Base-by-base conservation (phyloP, 1,140 invertebrate genomes). In the Chironomus striatipennis region DNA sequence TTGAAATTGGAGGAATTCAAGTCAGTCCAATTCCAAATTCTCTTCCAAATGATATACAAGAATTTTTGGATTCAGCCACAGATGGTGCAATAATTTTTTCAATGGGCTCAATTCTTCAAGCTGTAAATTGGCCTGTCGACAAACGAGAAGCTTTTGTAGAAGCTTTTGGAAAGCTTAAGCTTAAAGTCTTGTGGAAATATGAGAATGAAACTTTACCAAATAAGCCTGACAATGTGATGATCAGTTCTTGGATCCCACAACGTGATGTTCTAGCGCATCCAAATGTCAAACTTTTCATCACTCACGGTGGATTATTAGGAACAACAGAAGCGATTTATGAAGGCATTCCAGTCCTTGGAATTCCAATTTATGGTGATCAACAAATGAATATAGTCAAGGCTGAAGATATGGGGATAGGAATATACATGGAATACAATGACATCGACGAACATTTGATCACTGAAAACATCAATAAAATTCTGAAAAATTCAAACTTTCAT, bases 241-340 rank as follows among this genome's bases (percentile, higher is more conserved):
- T 87, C 9, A 77, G 81, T 2, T 85, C 84, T 76, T 90, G 88
- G 88, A 79, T 91, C 2, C 90, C 90, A 0, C 90, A 93, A 78
- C 87, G 86, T 75, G 90, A 90, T 20, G 18, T 70, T 20, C 80
- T 91, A 76, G 90, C 86, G 42, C 90, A 91, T 83, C 83, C 84
- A 1, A 91, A 91, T 76, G 83, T 90, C 1, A 86, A 86, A 78
- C 82, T 85, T 0, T 91, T 93, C 76, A 88, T 93, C 42, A 90
- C 90, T 0, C 90, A 92, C 77, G 90, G 89, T 10, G 91, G 91
- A n/a, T 79, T 88, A 20, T 83, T 90, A 42, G 90, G 90, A 74
- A 84, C 88, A 8, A 87, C 88, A 76, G 91, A 93, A 81, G 87
- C 90, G 4, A 81, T 92, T n/a, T 88, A 89, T 80, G 87, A 90